Percentiles rank a stretch among this genome's conserved stretches.
Conservation (phyloP, 1,140 invertebrate genomes). For the Probaryconus sp. region DNA sequence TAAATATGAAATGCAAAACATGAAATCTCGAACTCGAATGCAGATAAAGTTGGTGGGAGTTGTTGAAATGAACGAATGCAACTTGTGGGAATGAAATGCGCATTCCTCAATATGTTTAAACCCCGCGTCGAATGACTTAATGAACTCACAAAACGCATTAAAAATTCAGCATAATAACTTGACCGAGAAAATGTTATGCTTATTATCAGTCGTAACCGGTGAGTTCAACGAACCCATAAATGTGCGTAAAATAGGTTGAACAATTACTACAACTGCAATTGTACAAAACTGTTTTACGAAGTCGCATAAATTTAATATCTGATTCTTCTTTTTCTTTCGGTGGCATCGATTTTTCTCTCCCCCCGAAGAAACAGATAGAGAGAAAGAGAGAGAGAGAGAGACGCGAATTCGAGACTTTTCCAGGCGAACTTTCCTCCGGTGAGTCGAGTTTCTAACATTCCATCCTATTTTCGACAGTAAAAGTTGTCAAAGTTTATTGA, state of each 20-base stretch:
- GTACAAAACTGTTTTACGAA: conserved; percentile 5
- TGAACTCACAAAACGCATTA: conserved; percentile 11
- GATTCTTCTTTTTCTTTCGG: too few species aligned
- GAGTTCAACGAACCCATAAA: conserved; percentile 52
- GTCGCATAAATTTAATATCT: conserved; percentile 18
- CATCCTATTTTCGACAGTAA: conserved; percentile 46
- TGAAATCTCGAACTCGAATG: too few species aligned
- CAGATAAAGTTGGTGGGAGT: too few species aligned
- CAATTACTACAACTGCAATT: conserved; percentile 47
- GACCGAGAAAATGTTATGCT: conserved; percentile 52
- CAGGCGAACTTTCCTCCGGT: conserved; percentile 31
- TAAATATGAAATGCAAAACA: too few species aligned
- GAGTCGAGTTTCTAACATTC: conserved; percentile 32
- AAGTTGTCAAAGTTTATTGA: conserved; percentile 50
- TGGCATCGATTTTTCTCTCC: too few species aligned
- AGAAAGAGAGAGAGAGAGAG: too few species aligned
- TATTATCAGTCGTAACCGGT: conserved; percentile 34
- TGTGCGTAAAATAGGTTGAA: conserved; percentile 58
- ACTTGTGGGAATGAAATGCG: too few species aligned
- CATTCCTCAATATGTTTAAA: too few species aligned
- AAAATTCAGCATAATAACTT: conserved; percentile 38
- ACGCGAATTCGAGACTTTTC: too few species aligned
- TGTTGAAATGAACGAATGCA: too few species aligned
- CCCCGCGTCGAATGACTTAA: conserved; percentile 22
- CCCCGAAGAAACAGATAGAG: too few species aligned